A percentile compares a stretch with the other conserved stretches of the same genome.
Evolutionary conservation across 2,113 vertebrate species (phyloP).

Genomic region (Apistogramma diplotaenia): DNA sequence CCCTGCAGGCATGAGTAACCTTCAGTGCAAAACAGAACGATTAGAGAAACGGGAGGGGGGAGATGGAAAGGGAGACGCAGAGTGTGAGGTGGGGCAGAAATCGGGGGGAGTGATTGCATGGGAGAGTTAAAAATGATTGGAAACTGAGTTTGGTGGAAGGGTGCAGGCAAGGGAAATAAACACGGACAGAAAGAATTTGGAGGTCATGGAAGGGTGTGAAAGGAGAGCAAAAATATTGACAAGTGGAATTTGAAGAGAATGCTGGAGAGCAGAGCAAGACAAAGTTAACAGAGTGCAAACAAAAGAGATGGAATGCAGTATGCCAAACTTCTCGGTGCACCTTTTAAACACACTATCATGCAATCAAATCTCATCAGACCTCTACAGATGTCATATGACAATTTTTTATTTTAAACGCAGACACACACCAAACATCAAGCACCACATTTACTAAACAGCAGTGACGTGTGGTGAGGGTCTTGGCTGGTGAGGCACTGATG

Average conservation of each 20-base stretch:
- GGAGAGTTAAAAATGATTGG: slow-evolving; percentile 26
- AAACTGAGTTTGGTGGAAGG: slow-evolving; percentile 8
- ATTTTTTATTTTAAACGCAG: neutral
- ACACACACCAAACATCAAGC: neutral
- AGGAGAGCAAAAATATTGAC: neutral
- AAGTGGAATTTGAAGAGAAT: neutral
- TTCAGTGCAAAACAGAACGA: slow-evolving; percentile 71
- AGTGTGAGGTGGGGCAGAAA: slow-evolving; percentile 29
- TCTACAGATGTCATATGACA: neutral
- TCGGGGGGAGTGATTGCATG: slow-evolving; percentile 26
- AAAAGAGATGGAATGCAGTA: neutral
- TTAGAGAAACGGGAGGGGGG: slow-evolving; percentile 49
- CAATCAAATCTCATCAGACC: slow-evolving; percentile 16
- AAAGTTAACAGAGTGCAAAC: neutral
- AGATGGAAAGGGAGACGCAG: neutral
- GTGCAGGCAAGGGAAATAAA: neutral
- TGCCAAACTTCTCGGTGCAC: neutral
- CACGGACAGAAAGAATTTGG: slow-evolving; percentile 21
- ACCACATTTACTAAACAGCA: neutral
- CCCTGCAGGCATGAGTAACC: slow-evolving; percentile 81
- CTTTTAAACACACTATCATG: slow-evolving; percentile 2
- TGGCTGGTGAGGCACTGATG: too few species aligned
- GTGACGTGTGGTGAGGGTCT: too few species aligned
- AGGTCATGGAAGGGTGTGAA: slow-evolving; percentile 14
- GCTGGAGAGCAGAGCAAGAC: neutral